A percentile compares a stretch with the other conserved stretches of the same genome.
Evolutionary conservation across 2,113 vertebrate species (phyloP).

Genomic region (Sinocyclocheilus maitianheensis): DNA sequence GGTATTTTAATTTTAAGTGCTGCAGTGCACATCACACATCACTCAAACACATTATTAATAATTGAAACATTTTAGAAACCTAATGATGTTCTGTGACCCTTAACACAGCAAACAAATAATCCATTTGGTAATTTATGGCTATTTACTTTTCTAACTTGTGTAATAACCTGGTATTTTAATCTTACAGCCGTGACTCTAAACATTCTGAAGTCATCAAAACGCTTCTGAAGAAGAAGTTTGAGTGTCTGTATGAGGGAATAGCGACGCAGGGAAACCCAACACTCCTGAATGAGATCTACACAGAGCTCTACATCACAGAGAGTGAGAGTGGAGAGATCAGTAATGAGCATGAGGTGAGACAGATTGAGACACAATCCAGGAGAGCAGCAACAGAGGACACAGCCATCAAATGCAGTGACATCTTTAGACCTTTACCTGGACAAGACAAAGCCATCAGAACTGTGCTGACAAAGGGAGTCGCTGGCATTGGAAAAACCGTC

Average conservation of each 20-base stretch:
- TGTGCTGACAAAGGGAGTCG: slow-evolving; percentile 5
- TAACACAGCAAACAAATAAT: no score
- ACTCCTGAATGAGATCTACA: slow-evolving; percentile 46
- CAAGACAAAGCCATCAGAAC: slow-evolving; percentile 11
- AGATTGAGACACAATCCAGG: not conserved
- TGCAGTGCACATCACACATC: no score
- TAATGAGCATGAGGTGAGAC: slow-evolving; percentile 24
- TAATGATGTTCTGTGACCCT: no score
- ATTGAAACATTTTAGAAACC: no score
- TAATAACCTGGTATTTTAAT: no score
- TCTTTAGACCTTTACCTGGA: slow-evolving; percentile 4
- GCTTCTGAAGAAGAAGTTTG: not conserved
- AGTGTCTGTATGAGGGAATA: not conserved
- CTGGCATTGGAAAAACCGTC: not conserved
- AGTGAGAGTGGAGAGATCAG: slow-evolving; percentile 8
- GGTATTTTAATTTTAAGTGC: no score
- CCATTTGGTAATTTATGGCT: no score
- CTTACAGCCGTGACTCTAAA: no score
- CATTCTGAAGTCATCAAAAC: no score
- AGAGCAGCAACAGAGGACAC: not conserved
- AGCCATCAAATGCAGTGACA: not conserved
- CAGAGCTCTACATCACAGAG: slow-evolving; percentile 50
- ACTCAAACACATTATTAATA: no score
- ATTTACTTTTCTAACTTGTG: no score
- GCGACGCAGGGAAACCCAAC: not conserved